Evolutionary conservation across 2,113 vertebrate genomes (phyloP).

Genomic region (Monopterus albus): DNA sequence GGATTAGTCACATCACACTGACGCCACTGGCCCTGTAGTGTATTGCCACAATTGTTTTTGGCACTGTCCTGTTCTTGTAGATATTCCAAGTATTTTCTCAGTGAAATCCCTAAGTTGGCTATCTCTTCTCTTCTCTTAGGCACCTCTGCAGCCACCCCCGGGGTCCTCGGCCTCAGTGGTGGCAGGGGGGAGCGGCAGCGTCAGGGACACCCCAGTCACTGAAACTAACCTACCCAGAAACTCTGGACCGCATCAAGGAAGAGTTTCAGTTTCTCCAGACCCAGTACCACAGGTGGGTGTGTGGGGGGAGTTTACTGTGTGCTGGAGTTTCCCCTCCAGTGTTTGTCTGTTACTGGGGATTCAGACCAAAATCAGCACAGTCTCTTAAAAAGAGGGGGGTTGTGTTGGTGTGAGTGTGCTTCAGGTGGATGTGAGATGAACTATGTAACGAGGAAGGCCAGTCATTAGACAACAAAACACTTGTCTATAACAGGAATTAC

Average conservation of each 20-base stretch:
- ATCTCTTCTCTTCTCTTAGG: slow-evolving; percentile 62
- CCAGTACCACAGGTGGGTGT: slow-evolving; percentile 90
- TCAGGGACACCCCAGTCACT: slow-evolving; percentile 87
- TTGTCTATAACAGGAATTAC: no score
- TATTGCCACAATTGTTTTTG: background rate
- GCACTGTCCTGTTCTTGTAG: no score
- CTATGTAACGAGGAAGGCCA: no score
- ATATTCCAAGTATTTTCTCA: background rate
- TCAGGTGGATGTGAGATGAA: no score
- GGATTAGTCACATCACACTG: background rate
- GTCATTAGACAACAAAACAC: no score
- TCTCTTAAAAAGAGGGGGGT: no score
- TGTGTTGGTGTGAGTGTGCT: no score
- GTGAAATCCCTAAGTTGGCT: background rate
- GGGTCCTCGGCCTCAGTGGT: slow-evolving; percentile 85
- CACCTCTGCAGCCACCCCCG: slow-evolving; percentile 83
- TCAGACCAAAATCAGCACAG: background rate
- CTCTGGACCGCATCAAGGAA: slow-evolving; percentile 93
- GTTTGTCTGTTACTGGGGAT: background rate
- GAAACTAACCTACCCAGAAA: slow-evolving; percentile 93
- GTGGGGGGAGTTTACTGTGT: background rate
- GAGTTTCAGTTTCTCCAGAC: slow-evolving; percentile 95
- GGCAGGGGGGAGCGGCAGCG: slow-evolving; percentile 82
- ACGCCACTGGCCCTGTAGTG: no score
- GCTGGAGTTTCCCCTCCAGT: background rate